Percentiles rank a stretch among this genome's conserved stretches.
Evolutionary conservation across 2,797 vertebrate species (phyloP).

Genomic region (Amblyopsis hoosieri): DNA sequence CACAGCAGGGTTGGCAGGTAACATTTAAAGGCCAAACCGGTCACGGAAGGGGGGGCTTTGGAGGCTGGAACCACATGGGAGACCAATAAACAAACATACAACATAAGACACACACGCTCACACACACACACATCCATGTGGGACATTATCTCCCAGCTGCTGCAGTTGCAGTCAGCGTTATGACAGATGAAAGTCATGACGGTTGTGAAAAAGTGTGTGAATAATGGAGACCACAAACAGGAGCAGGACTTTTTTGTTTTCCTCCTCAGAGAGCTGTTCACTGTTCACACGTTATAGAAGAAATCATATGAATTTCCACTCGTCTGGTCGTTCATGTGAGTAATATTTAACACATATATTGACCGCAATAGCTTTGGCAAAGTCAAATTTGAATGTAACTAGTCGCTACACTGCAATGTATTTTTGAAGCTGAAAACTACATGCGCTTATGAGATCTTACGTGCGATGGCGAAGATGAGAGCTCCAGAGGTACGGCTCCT

Average conservation of each 20-base stretch:
- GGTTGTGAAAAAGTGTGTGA: background rate
- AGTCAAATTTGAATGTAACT: too few species aligned
- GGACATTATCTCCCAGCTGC: conserved; percentile 68
- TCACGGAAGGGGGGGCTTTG: conserved; percentile 29
- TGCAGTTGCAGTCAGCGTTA: conserved; percentile 3
- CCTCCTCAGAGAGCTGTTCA: background rate
- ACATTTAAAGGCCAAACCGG: conserved; percentile 61
- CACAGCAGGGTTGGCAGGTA: conserved; percentile 61
- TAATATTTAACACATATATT: too few species aligned
- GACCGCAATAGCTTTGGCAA: too few species aligned
- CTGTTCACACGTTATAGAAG: too few species aligned
- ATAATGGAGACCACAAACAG: too few species aligned
- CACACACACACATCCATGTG: conserved; percentile 24
- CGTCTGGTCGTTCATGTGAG: too few species aligned
- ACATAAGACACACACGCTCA: conserved; percentile 34
- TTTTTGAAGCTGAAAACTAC: too few species aligned
- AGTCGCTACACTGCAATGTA: too few species aligned
- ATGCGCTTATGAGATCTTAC: background rate
- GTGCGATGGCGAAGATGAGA: conserved; percentile 12
- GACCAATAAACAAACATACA: background rate
- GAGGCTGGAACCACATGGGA: conserved; percentile 47
- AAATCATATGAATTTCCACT: too few species aligned
- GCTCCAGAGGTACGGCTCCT: background rate
- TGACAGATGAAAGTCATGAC: background rate
- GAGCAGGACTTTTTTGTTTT: background rate